Conservation (phyloP, 2,888 invertebrate species). For the Lasioglossum pauxillum region DNA sequence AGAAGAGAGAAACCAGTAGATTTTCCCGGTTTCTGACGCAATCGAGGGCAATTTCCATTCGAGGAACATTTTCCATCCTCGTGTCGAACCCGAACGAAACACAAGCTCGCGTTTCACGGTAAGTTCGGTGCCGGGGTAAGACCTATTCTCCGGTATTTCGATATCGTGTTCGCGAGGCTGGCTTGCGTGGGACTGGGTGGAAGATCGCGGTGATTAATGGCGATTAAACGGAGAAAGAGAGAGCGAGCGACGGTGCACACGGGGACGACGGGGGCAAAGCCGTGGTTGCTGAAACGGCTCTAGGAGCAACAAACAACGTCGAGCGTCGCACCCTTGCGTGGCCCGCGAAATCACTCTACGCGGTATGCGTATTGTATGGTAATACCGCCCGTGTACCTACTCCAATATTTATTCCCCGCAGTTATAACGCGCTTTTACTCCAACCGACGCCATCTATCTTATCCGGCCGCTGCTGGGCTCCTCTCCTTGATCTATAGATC, state of each 20-base stretch:
- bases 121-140: constrained; percentile 59
- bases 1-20: not conserved
- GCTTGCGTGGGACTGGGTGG: constrained; percentile 69
- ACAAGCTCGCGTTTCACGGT: constrained; percentile 44
- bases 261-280: constrained; percentile 37
- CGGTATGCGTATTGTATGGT: constrained; percentile 78
- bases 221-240: constrained; percentile 66
- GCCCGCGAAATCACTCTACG: constrained; percentile 73
- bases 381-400: constrained; percentile 74
- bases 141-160: constrained; percentile 68
- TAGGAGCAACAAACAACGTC: constrained; percentile 67
- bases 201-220: constrained; percentile 73
- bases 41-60: constrained; percentile 25
- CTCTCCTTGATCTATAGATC: constrained; percentile 67
- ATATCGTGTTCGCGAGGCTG: constrained; percentile 64
- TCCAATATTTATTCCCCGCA: constrained; percentile 75
- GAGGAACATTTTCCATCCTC: constrained; percentile 27
- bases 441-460: constrained; percentile 70
- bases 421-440: constrained; percentile 76
- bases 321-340: constrained; percentile 73
- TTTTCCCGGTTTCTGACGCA: not conserved
- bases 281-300: constrained; percentile 62
- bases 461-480: constrained; percentile 42
- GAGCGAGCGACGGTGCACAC: constrained; percentile 34
- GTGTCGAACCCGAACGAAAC: constrained; percentile 29